phyloP scores from a whole-genome alignment of 2,888 invertebrate genomes.

The Drosophila infuscata region DNA sequence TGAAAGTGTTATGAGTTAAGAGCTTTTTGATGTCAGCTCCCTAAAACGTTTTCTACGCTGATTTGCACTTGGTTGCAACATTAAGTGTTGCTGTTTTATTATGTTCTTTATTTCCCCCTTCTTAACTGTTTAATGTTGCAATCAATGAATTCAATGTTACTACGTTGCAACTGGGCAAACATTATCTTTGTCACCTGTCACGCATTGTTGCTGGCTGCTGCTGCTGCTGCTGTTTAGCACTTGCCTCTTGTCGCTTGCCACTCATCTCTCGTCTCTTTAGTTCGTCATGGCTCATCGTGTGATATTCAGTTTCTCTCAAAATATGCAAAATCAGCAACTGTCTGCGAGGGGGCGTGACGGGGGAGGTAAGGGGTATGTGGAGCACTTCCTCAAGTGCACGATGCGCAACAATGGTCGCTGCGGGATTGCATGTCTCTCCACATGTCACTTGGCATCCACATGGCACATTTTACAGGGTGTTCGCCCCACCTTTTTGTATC shows the following conservation, averaged over 20 bases:
- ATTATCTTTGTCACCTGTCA: slow-evolving; percentile 26
- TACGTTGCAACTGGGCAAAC: slow-evolving; percentile 11
- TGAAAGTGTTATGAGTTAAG: neutral
- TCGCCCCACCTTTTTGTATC: slow-evolving; percentile 1
- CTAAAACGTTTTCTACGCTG: neutral
- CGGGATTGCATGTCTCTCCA: slow-evolving; percentile 68
- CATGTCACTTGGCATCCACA: slow-evolving; percentile 68
- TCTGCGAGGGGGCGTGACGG: neutral
- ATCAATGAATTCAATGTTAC: neutral
- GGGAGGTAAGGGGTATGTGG: slow-evolving; percentile 42
- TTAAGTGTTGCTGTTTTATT: neutral
- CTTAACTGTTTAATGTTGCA: neutral
- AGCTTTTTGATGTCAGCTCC: neutral
- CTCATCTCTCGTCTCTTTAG: slow-evolving; percentile 10
- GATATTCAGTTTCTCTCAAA: slow-evolving; percentile 71
- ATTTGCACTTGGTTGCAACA: neutral
- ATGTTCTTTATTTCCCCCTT: neutral
- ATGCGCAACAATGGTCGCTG: slow-evolving; percentile 73
- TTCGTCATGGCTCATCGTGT: slow-evolving; percentile 66
- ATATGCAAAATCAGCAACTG: slow-evolving; percentile 64
- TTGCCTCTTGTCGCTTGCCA: slow-evolving; percentile 56
- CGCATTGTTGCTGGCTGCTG: slow-evolving; percentile 3
- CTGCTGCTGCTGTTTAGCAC: neutral
- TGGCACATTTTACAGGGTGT: slow-evolving; percentile 48
- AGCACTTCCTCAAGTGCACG: slow-evolving; percentile 75